phyloP scores from a whole-genome alignment of 2,113 vertebrate genomes.

The Zapornia atra region DNA sequence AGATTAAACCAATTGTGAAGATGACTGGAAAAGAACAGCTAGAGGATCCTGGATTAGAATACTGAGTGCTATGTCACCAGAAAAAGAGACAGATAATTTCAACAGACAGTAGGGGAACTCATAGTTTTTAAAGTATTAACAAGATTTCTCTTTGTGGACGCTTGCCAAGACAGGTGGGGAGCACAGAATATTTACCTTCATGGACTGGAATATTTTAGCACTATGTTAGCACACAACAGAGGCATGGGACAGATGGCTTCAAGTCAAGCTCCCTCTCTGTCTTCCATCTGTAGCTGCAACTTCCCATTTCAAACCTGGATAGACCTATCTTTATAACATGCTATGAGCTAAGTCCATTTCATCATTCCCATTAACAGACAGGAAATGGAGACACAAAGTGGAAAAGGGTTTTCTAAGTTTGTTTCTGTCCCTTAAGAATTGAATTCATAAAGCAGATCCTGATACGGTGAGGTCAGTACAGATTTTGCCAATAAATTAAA shows the following conservation, averaged over 20 bases:
- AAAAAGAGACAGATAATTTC: background rate
- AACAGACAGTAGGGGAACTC: background rate
- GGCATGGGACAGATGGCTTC: rapidly evolving
- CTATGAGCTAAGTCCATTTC: background rate
- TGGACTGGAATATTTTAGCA: background rate
- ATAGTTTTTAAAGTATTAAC: background rate
- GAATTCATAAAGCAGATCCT: background rate
- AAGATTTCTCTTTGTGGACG: background rate
- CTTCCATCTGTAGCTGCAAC: background rate
- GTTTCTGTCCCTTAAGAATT: background rate
- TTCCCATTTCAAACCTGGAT: rapidly evolving
- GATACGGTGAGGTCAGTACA: background rate
- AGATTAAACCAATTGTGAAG: background rate
- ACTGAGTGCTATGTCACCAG: background rate
- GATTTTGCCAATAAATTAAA: slow-evolving; percentile 3
- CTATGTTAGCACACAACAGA: no score
- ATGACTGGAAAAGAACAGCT: background rate
- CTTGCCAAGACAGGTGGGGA: background rate
- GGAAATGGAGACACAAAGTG: background rate
- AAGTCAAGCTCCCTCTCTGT: background rate
- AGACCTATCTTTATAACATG: background rate
- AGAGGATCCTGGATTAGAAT: background rate
- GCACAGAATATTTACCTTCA: background rate
- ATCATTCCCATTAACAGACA: background rate
- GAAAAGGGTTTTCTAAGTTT: background rate